Percentiles rank a stretch among this genome's conserved stretches.
Conservation (phyloP, 2,797 vertebrate genomes). For the Scomberomorus guttatus region DNA sequence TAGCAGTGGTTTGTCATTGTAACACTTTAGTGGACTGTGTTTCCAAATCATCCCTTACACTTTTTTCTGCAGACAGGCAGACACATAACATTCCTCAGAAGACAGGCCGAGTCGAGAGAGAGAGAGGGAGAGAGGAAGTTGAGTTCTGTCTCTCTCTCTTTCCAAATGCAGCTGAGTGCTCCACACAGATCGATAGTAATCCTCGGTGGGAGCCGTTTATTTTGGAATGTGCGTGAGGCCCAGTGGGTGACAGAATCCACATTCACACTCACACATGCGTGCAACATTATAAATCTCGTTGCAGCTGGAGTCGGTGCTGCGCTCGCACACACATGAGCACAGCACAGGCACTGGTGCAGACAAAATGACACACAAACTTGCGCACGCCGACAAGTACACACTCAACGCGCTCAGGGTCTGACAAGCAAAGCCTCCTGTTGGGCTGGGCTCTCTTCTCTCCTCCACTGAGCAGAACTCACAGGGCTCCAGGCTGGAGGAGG, state of each 20-base stretch:
- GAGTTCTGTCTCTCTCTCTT: constrained; percentile 33
- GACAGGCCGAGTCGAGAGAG: constrained; percentile 27
- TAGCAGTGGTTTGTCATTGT: constrained; percentile 68
- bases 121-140: constrained; percentile 39
- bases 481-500: constrained; percentile 71
- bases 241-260: constrained; percentile 76
- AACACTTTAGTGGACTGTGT: constrained; percentile 68
- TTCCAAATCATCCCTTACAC: constrained; percentile 69
- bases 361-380: constrained; percentile 56
- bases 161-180: constrained; percentile 72
- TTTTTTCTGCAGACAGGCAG: constrained; percentile 67
- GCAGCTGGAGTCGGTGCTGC: constrained; percentile 43
- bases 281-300: constrained; percentile 66
- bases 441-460: constrained; percentile 55
- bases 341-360: constrained; percentile 44
- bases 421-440: constrained; percentile 61
- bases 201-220: constrained; percentile 81
- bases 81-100: constrained; percentile 68
- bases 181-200: constrained; percentile 82
- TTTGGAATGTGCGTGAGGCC: constrained; percentile 80
- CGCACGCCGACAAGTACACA: constrained; percentile 50
- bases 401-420: constrained; percentile 53
- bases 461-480: constrained; percentile 70
- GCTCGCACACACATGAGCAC: constrained; percentile 47
- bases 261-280: constrained; percentile 61